Percentiles rank a stretch among this genome's conserved stretches.
Conservation (phyloP, 2,888 invertebrate species). For the Zelleria hepariella region DNA sequence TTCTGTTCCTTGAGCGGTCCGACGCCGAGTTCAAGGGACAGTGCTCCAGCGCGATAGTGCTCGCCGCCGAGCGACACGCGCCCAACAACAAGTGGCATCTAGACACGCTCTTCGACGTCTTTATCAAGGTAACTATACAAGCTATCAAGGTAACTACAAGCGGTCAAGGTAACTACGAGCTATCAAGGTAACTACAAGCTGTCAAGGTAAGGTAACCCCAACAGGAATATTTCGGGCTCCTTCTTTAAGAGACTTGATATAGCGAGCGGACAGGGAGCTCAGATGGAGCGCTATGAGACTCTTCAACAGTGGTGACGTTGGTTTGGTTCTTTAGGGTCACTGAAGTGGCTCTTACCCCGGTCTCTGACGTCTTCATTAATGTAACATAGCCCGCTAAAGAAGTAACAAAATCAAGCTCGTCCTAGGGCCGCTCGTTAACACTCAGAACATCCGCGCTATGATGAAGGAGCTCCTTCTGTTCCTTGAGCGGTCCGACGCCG, state of each 20-base stretch:
- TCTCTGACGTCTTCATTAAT: too few species aligned
- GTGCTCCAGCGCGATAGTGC: slow-evolving; percentile 96
- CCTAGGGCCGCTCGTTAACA: slow-evolving; percentile 95
- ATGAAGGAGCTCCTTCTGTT: slow-evolving; percentile 96
- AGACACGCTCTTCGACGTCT: slow-evolving; percentile 95
- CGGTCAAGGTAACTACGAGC: not conserved
- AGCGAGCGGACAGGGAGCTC: too few species aligned
- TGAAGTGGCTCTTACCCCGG: too few species aligned
- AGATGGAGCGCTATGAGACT: too few species aligned
- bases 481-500: slow-evolving; percentile 95
- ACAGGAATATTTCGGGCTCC: too few species aligned
- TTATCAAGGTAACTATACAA: slow-evolving; percentile 80
- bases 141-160: not conserved
- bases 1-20: slow-evolving; percentile 93
- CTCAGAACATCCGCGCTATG: slow-evolving; percentile 97
- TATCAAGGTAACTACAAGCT: too few species aligned
- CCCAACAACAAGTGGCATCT: slow-evolving; percentile 98
- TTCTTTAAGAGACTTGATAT: too few species aligned
- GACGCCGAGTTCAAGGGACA: slow-evolving; percentile 99
- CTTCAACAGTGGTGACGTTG: too few species aligned
- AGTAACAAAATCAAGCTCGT: too few species aligned
- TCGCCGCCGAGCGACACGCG: slow-evolving; percentile 93
- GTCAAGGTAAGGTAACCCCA: too few species aligned
- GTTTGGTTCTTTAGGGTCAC: too few species aligned
- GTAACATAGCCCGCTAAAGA: too few species aligned